These are phyloP conservation scores for Abrostola tripartita DNA, from an alignment of 2,888 invertebrate species.

Conservation along the genomic window DNA sequence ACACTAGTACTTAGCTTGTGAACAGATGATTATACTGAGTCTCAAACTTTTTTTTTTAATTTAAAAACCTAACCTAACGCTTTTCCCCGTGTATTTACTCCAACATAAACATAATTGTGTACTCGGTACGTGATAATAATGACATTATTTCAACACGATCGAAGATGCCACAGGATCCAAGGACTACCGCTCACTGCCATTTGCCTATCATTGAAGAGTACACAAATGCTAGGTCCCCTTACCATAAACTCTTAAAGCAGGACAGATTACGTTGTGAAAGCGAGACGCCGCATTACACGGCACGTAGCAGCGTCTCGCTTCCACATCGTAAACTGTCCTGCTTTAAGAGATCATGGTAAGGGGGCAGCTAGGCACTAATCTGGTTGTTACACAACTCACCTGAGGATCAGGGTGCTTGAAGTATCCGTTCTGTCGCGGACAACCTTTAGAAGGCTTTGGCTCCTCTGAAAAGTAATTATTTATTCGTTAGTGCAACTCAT, in stretches of 20 bases:
- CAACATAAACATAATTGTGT: not conserved
- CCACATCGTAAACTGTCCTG: too few species aligned
- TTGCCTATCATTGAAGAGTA: conserved; percentile 14
- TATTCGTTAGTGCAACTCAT: not conserved
- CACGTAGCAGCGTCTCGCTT: too few species aligned
- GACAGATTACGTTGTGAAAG: too few species aligned
- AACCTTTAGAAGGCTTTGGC: conserved; percentile 91
- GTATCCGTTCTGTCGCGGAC: conserved; percentile 93
- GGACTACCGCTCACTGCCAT: conserved; percentile 23
- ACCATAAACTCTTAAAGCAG: too few species aligned
- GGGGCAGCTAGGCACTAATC: conserved; percentile 2
- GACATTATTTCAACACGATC: conserved; percentile 1
- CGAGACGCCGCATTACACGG: too few species aligned
- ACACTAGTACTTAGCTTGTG: too few species aligned
- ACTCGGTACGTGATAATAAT: not conserved
- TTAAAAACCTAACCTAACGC: not conserved
- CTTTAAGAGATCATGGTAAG: too few species aligned
- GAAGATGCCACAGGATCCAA: not conserved
- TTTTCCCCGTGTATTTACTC: not conserved
- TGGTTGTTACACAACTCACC: conserved; percentile 62
- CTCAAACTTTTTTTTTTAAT: too few species aligned
- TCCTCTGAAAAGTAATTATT: conserved; percentile 88
- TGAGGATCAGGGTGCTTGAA: conserved; percentile 92
- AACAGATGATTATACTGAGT: too few species aligned
- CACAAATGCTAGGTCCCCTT: conserved; percentile 10